These are phyloP conservation scores for Cynopterus sphinx DNA, from an alignment of 2,797 vertebrate genomes.

Conservation along the genomic window DNA sequence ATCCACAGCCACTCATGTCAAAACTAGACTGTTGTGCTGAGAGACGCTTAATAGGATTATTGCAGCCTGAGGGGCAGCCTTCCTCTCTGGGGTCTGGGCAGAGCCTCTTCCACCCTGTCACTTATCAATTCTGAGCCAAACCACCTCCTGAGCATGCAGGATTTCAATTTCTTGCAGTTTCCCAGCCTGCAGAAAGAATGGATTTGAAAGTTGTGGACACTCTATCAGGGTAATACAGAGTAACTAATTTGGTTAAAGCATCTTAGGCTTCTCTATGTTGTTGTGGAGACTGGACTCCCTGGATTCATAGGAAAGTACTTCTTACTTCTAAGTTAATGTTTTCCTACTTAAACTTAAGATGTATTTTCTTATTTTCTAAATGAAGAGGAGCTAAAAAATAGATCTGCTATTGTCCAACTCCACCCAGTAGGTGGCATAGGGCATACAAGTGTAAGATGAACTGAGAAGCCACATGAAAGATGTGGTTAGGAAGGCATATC, in stretches of 20 bases:
- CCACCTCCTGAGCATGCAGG: background rate
- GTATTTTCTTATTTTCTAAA: background rate
- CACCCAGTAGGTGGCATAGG: background rate
- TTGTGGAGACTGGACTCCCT: background rate
- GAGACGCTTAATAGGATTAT: constrained; percentile 31
- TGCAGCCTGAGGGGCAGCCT: background rate
- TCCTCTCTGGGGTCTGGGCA: background rate
- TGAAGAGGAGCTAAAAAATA: background rate
- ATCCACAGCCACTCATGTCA: background rate
- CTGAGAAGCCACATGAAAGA: background rate
- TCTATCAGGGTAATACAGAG: background rate
- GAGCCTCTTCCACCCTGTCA: background rate
- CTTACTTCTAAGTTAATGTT: background rate
- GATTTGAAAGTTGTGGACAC: background rate
- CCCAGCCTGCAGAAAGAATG: background rate
- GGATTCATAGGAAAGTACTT: background rate
- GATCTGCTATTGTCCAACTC: background rate
- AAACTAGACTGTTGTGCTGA: background rate
- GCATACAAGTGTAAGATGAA: background rate
- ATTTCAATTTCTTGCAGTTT: constrained; percentile 47
- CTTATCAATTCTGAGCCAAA: background rate
- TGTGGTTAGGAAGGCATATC: background rate
- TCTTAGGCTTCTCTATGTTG: background rate
- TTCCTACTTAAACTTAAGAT: background rate
- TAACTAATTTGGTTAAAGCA: background rate